Conservation (phyloP, 2,888 invertebrate species). For the Orthonevra nobilis region DNA sequence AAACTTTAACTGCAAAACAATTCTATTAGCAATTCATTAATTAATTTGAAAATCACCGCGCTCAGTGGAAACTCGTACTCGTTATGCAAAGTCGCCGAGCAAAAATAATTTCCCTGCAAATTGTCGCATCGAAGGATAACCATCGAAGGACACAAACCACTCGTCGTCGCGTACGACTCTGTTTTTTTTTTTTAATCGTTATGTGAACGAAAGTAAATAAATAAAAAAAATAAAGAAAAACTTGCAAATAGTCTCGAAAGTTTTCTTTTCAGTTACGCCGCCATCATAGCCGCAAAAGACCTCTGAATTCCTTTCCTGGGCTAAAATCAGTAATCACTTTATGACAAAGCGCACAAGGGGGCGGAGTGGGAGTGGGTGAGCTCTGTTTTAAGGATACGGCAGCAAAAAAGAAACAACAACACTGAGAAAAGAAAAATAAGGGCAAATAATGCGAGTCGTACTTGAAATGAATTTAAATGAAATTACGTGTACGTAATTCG, state of each 20-base stretch:
- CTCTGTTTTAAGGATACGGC: too few relatives aligned
- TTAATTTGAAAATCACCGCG: slow-evolving; percentile 64
- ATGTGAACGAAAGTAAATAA: slow-evolving; percentile 35
- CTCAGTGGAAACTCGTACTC: too few relatives aligned
- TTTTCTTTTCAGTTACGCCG: background rate
- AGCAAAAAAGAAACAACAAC: too few relatives aligned
- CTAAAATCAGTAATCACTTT: slow-evolving; percentile 52
- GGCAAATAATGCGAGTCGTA: slow-evolving; percentile 52
- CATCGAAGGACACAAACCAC: too few relatives aligned
- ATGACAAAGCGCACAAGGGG: slow-evolving; percentile 1
- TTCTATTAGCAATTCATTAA: slow-evolving; percentile 67
- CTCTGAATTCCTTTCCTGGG: too few relatives aligned
- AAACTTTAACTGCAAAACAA: slow-evolving; percentile 52
- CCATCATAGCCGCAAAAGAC: too few relatives aligned
- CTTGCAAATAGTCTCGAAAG: slow-evolving; percentile 49
- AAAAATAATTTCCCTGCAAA: slow-evolving; percentile 3
- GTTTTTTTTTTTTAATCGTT: too few relatives aligned
- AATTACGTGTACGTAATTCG: slow-evolving; percentile 65
- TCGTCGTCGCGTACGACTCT: too few relatives aligned
- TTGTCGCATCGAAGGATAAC: slow-evolving; percentile 9
- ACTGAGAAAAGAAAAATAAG: slow-evolving; percentile 21
- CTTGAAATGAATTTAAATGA: slow-evolving; percentile 66
- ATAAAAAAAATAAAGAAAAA: slow-evolving; percentile 58
- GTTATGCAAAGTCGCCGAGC: slow-evolving; percentile 22
- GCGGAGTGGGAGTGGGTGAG: background rate